These are phyloP conservation scores for Thaumetopoea pityocampa DNA, from an alignment of 1,140 invertebrate species.

Conservation along the genomic window DNA sequence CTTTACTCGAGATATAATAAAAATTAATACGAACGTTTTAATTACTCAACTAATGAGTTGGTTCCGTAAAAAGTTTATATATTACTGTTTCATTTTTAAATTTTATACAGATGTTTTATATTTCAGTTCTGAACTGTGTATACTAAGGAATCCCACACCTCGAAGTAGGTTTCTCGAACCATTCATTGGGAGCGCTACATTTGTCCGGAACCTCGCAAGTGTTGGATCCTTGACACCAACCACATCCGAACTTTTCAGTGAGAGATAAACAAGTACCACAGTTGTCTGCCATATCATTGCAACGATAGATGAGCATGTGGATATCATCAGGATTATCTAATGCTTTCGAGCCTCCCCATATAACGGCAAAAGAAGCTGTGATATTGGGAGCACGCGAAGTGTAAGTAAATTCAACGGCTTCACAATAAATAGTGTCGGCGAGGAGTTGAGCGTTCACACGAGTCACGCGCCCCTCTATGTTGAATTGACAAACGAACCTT, in stretches of 20 bases:
- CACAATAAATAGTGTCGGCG: conserved; percentile 95
- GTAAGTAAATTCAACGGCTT: conserved; percentile 93
- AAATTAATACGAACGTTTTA: too few species aligned
- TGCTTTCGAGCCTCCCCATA: conserved; percentile 96
- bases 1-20: too few species aligned
- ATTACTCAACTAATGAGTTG: too few species aligned
- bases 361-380: conserved; percentile 94
- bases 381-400: conserved; percentile 92
- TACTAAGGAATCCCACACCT: too few species aligned
- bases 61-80: too few species aligned
- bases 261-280: conserved; percentile 95
- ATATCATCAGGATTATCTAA: conserved; percentile 96
- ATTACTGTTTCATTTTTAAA: too few species aligned
- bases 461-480: conserved; percentile 94
- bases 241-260: conserved; percentile 92
- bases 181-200: conserved; percentile 87
- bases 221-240: conserved; percentile 94
- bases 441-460: conserved; percentile 92
- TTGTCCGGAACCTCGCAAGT: conserved; percentile 94
- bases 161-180: too few species aligned
- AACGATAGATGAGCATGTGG: conserved; percentile 90
- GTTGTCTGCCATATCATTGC: conserved; percentile 95
- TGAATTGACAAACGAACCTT: conserved; percentile 95
- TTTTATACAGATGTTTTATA: too few species aligned
- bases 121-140: too few species aligned